Conservation (phyloP, 2,113 vertebrate species). For the Gambusia holbrooki region DNA sequence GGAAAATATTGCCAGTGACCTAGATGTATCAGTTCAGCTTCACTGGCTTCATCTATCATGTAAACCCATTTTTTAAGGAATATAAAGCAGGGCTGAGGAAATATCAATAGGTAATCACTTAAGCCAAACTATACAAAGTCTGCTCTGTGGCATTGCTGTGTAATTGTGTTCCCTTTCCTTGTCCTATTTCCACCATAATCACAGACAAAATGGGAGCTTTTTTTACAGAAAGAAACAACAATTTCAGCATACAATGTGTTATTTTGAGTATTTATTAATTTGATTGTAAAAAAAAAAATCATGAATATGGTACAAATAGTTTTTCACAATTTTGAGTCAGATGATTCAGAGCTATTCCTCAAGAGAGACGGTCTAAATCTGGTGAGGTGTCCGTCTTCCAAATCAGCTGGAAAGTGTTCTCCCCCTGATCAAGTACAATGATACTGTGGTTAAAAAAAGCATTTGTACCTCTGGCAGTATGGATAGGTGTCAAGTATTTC, state of each 20-base stretch:
- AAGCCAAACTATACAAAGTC: constrained; percentile 21
- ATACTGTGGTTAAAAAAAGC: too few species aligned
- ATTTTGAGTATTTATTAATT: neutral
- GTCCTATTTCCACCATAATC: constrained; percentile 38
- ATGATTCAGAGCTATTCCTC: too few species aligned
- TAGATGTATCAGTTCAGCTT: constrained; percentile 54
- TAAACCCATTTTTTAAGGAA: constrained; percentile 45
- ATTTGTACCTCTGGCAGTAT: too few species aligned
- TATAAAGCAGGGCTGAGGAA: constrained; percentile 51
- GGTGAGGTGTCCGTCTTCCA: too few species aligned
- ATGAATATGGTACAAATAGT: neutral
- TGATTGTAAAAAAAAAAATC: neutral
- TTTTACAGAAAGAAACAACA: neutral
- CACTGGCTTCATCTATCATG: constrained; percentile 46
- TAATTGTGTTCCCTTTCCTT: constrained; percentile 29
- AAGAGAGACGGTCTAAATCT: too few species aligned
- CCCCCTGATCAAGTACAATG: too few species aligned
- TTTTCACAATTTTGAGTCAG: too few species aligned
- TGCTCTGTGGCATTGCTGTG: constrained; percentile 16
- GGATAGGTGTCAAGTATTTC: too few species aligned
- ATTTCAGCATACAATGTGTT: neutral
- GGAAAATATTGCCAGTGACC: neutral
- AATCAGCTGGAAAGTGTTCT: too few species aligned
- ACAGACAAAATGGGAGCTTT: neutral
- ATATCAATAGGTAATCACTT: constrained; percentile 72